Conservation (phyloP, 2,888 invertebrate genomes). For the Crocallis elinguaria region DNA sequence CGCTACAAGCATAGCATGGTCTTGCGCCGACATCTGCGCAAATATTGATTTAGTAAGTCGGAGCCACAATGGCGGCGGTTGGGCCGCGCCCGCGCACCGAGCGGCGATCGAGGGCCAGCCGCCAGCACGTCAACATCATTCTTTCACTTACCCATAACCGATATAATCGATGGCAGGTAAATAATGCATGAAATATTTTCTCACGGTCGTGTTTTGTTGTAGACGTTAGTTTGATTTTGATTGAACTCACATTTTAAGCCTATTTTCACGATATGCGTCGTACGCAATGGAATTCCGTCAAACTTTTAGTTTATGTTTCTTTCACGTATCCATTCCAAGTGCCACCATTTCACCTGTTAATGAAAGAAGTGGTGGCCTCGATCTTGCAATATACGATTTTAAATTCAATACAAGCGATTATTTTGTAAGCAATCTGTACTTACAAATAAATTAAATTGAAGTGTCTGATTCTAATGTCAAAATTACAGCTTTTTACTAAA, state of each 20-base stretch:
- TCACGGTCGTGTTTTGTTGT: slow-evolving; percentile 38
- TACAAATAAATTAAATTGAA: no score
- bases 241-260: slow-evolving; percentile 7
- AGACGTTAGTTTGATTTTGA: slow-evolving; percentile 12
- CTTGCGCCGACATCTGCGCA: slow-evolving; percentile 83
- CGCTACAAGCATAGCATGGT: slow-evolving; percentile 81
- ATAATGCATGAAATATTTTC: slow-evolving; percentile 49
- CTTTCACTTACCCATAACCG: slow-evolving; percentile 52
- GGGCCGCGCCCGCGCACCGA: slow-evolving; percentile 46
- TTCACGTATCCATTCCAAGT: not conserved
- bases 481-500: no score
- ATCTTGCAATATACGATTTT: no score
- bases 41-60: slow-evolving; percentile 84
- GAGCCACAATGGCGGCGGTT: slow-evolving; percentile 70
- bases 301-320: not conserved
- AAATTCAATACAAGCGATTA: no score
- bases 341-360: not conserved
- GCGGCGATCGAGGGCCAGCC: slow-evolving; percentile 43
- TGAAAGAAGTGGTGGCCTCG: not conserved
- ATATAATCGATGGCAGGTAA: slow-evolving; percentile 55
- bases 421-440: no score
- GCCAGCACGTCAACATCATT: slow-evolving; percentile 49
- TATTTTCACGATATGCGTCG: not conserved
- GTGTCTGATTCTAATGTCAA: no score
- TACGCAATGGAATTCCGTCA: not conserved